Conservation (phyloP, 2,888 invertebrate genomes). For the Theristus sp. region DNA sequence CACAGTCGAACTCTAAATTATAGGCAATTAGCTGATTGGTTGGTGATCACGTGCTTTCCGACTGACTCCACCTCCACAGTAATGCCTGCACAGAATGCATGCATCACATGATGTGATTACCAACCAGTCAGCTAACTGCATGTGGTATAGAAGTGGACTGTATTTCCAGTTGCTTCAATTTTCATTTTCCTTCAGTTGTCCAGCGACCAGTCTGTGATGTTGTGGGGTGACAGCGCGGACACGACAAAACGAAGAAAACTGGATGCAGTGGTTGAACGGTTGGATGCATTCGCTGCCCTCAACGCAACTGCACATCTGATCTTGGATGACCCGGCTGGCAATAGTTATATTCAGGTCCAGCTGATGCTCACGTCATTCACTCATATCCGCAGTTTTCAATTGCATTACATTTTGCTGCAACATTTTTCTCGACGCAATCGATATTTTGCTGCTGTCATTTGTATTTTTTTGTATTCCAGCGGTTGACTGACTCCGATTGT, state of each 20-base stretch:
- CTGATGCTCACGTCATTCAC: neutral
- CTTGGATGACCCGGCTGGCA: conserved; percentile 89
- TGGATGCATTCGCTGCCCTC: conserved; percentile 46
- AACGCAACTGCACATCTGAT: conserved; percentile 50
- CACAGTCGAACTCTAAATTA: no score
- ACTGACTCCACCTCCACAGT: no score
- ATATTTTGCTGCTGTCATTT: neutral
- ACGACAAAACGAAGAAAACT: conserved; percentile 40
- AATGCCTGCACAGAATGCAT: no score
- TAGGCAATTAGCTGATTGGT: no score
- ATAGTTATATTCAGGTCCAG: conserved; percentile 68
- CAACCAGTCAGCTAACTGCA: no score
- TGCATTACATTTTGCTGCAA: neutral
- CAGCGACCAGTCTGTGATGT: neutral
- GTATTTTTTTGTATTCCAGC: conserved; percentile 7
- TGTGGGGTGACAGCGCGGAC: conserved; percentile 52
- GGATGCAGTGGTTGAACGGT: conserved; percentile 44
- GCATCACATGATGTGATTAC: no score
- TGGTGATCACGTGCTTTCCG: no score
- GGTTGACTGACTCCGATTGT: neutral
- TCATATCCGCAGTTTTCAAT: no score
- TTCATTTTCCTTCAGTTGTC: no score
- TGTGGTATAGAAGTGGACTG: no score
- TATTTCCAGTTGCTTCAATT: no score
- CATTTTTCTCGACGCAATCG: neutral